These are phyloP conservation scores for Nebria ingens DNA, from an alignment of 1,140 invertebrate species.

Conservation along the genomic window DNA sequence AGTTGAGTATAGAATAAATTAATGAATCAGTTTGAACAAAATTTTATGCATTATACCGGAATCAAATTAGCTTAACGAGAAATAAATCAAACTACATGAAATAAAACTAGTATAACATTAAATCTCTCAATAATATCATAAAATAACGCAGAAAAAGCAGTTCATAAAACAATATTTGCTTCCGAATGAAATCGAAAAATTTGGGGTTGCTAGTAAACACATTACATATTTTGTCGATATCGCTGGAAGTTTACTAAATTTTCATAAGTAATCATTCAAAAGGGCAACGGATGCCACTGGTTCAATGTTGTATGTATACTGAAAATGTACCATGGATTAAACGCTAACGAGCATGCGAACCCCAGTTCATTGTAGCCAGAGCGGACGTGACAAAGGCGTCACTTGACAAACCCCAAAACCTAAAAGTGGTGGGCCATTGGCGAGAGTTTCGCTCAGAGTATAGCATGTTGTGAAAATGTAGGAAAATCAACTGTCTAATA, in stretches of 20 bases:
- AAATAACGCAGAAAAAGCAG: no score
- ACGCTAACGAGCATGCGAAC: neutral
- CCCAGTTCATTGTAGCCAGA: neutral
- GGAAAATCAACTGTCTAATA: neutral
- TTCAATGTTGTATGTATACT: neutral
- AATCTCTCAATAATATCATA: no score
- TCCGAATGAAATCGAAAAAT: no score
- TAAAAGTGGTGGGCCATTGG: neutral
- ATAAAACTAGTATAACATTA: no score
- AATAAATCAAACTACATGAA: no score
- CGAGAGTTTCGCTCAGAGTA: neutral
- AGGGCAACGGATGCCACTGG: neutral
- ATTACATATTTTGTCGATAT: neutral
- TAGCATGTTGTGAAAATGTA: neutral
- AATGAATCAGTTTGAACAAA: no score
- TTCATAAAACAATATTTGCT: no score
- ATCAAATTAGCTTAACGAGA: no score
- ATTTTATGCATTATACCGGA: no score
- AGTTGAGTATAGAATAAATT: no score
- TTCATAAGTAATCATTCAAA: neutral
- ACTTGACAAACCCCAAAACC: conserved; percentile 3
- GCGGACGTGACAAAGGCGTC: neutral
- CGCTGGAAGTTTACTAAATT: neutral
- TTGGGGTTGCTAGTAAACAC: neutral
- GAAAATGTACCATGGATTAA: neutral